Evolutionary conservation across 1,140 invertebrate species (phyloP).

Genomic region (Halictus rubicundus): DNA sequence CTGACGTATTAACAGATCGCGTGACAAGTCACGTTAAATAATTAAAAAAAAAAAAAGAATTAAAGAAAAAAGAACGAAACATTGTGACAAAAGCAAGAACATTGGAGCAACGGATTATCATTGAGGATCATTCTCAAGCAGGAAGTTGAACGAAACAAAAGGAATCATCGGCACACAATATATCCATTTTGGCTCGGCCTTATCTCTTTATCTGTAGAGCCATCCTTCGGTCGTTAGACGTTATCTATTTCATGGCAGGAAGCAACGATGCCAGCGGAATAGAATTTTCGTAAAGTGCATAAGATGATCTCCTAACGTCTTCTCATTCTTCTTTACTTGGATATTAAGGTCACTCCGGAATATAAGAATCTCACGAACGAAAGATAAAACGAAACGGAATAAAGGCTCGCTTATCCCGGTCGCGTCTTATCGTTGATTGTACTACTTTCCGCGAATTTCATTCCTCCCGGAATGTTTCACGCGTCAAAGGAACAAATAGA

Average conservation of each 20-base stretch:
- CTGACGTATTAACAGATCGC: not conserved
- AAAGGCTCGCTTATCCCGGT: conserved; percentile 19
- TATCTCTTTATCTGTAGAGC: not conserved
- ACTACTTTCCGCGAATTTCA: conserved; percentile 20
- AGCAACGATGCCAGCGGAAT: conserved; percentile 16
- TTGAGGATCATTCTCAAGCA: not conserved
- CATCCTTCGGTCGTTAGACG: conserved; percentile 3
- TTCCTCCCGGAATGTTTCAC: not conserved
- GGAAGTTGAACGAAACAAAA: not conserved
- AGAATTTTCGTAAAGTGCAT: conserved; percentile 40
- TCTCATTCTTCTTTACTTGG: conserved; percentile 34
- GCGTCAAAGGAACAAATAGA: conserved; percentile 28
- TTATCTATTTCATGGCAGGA: not conserved
- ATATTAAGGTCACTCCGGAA: conserved; percentile 45
- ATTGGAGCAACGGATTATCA: not conserved
- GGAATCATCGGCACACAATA: not conserved
- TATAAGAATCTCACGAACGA: conserved; percentile 29
- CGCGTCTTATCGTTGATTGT: conserved; percentile 40
- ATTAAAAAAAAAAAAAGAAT: not conserved
- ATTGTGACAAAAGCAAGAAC: no score
- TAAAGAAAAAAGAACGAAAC: no score
- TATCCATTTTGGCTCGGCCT: conserved; percentile 11
- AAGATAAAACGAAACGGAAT: conserved; percentile 40
- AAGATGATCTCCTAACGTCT: conserved; percentile 39
- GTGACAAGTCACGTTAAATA: not conserved